Evolutionary conservation across 92 coral and sea anemone species (phyloP), one percentile per base, ranked within the genome.

Genomic region (Porites rus): DNA sequence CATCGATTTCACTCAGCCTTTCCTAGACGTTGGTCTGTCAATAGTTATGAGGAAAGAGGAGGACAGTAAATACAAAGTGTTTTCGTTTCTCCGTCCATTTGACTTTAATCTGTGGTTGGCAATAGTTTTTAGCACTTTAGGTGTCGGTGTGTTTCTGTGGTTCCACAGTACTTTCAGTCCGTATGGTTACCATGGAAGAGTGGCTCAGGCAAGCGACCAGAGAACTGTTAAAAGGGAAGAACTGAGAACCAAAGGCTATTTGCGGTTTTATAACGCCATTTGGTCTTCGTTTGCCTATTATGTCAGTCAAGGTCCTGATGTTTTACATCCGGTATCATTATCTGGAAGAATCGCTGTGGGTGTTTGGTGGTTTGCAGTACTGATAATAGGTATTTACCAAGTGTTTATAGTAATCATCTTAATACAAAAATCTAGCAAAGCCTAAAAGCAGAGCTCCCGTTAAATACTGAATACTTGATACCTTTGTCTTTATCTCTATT

Each of bases 261-360:
- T 91, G 74, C 69, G 89, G 56, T 91, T 91, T 79, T 88, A 78
- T 24, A 91, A 91, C 84, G 88, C 94, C 58, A 84, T 91, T 68
- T 91, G 94, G 94, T 91, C 94, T n/a, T 91, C 94, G 7, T 91
- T 91, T 75, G 91, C 94, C 13, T 91, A 91, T 79, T 91, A 91
- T 89, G 94, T 93, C 85, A 92, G 96, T 56, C 96, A 93, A 69
- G 96, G 96, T 83, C 92, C 96, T 51, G 96, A 93, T 88, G 89
- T 91, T 17, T 51, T 91, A 46, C 94, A 91, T 67, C 94, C 94
- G 54, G 89, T 88, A 64, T 91, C 94, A 7, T 82, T 80, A 11
- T 91, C 94, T 28, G 96, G 96, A 53, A 91, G 93, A 79, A 88
- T 93, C 20, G 91, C 91, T 20, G 96, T 89, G 31, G 96, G 92